A percentile compares a stretch with the other conserved stretches of the same genome.
Evolutionary conservation across 2,888 invertebrate genomes (phyloP).

Genomic region (Metellina segmentata): DNA sequence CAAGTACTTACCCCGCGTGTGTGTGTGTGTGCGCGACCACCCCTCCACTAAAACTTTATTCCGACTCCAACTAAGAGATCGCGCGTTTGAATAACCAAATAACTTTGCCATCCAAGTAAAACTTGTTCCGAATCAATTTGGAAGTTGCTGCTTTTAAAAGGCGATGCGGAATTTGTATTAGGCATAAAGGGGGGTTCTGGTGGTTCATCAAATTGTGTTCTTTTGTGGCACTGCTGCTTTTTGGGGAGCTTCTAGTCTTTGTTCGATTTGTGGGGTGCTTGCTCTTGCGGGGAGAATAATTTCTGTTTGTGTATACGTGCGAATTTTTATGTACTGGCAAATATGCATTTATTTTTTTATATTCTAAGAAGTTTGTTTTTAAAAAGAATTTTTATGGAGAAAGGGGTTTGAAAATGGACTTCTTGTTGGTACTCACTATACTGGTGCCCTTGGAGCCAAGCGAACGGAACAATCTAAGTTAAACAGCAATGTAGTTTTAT

Average conservation of each 20-base stretch:
- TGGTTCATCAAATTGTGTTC: constrained; percentile 58
- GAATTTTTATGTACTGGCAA: constrained; percentile 35
- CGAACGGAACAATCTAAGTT: no score
- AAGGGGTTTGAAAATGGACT: no score
- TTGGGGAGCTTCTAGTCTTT: neutral
- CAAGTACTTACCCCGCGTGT: constrained; percentile 42
- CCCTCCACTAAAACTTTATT: constrained; percentile 69
- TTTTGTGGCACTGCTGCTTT: constrained; percentile 1
- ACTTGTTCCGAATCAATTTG: constrained; percentile 58
- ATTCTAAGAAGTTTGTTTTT: neutral
- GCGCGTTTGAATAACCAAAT: constrained; percentile 59
- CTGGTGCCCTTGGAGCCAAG: no score
- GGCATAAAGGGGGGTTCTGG: constrained; percentile 29
- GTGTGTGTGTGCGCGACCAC: constrained; percentile 6
- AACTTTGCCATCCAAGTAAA: constrained; percentile 41
- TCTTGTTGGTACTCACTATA: no score
- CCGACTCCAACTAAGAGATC: constrained; percentile 48
- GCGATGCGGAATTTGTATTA: constrained; percentile 64
- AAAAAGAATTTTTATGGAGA: neutral
- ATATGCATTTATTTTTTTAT: neutral
- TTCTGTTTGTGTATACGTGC: neutral
- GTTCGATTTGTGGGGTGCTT: constrained; percentile 16
- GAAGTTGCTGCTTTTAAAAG: constrained; percentile 42
- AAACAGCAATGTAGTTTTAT: no score
- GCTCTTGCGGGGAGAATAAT: neutral